Evolutionary conservation across 1,140 invertebrate species (phyloP), one percentile per base, ranked within the genome.

Genomic region (Proales similis): DNA sequence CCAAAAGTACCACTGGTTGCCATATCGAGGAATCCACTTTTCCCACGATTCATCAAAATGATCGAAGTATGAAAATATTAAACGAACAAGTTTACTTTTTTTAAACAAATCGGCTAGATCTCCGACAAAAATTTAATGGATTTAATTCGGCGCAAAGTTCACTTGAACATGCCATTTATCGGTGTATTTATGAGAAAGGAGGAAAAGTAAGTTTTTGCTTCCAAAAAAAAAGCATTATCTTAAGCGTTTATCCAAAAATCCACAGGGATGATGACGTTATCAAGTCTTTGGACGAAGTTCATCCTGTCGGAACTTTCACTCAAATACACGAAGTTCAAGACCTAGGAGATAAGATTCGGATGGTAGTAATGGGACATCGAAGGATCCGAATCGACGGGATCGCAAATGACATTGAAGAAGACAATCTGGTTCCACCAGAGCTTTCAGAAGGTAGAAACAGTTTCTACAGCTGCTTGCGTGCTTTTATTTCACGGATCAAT

Each of bases 251-350:
- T 3, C 26, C 53, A 62, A 29, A 14, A 4, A 17, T 67, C 66
- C 4, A 66, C n/a, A 85, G 82, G 68, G 87, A 89, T 74, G 86
- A 90, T n/a, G 90, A 96, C 73, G 79, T 93, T 33, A 85, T 96
- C 6, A 80, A 84, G 39, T 85, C 80, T 67, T 69, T 97, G 27
- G 81, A 86, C 71, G 91, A 99, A 61, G 79, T 99, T 22, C 88
- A 97, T 74, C 74, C 82, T 38, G 80, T 97, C 20, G 95, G 95
- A 27, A 89, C 92, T 7, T 99, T 99, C 80, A 93, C 89, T 26
- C 90, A 97, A 76, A 97, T 99, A 68, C 86, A 91, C 70, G 93
- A 97, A 77, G 82, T 98, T 72, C 90, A 95, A 73, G 92, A 98
- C 74, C 79, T 94, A 68, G 91, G 90, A 14, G 86, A 91, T 72